Evolutionary conservation across 2,888 invertebrate species (phyloP).

Genomic region (Ochropleura plecta): DNA sequence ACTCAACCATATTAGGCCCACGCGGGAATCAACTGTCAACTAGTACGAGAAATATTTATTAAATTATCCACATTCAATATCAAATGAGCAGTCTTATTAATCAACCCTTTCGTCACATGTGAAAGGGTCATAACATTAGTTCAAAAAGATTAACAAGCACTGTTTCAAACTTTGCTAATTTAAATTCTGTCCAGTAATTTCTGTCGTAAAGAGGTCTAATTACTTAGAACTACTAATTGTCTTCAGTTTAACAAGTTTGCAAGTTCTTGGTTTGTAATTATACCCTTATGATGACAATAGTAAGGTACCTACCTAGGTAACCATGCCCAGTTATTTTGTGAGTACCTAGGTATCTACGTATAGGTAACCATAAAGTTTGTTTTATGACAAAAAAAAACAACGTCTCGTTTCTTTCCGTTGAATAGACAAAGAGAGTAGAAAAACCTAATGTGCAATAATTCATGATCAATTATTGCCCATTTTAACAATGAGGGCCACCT

Average conservation of each 20-base stretch:
- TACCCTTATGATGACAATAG: not conserved
- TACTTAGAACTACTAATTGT: slow-evolving; percentile 52
- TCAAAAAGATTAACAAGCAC: slow-evolving; percentile 60
- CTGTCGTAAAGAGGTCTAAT: slow-evolving; percentile 38
- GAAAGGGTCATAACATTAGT: slow-evolving; percentile 25
- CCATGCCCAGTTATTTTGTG: too few relatives aligned
- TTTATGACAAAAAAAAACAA: not conserved
- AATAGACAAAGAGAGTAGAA: not conserved
- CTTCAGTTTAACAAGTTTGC: slow-evolving; percentile 30
- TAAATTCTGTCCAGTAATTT: slow-evolving; percentile 54
- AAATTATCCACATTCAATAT: not conserved
- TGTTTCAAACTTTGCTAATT: slow-evolving; percentile 69
- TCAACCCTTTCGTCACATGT: slow-evolving; percentile 30
- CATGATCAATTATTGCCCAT: not conserved
- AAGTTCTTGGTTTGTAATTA: slow-evolving; percentile 50
- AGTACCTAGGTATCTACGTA: too few relatives aligned
- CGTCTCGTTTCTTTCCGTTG: not conserved
- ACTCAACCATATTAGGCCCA: too few relatives aligned
- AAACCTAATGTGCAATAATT: not conserved
- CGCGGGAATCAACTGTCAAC: too few relatives aligned
- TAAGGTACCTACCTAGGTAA: not conserved
- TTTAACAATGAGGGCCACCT: not conserved
- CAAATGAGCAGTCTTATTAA: not conserved
- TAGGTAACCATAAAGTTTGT: not conserved
- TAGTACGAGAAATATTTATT: not conserved